Evolutionary conservation across 2,888 invertebrate species (phyloP), one percentile per base, ranked within the genome.

Genomic region (Belgica antarctica): DNA sequence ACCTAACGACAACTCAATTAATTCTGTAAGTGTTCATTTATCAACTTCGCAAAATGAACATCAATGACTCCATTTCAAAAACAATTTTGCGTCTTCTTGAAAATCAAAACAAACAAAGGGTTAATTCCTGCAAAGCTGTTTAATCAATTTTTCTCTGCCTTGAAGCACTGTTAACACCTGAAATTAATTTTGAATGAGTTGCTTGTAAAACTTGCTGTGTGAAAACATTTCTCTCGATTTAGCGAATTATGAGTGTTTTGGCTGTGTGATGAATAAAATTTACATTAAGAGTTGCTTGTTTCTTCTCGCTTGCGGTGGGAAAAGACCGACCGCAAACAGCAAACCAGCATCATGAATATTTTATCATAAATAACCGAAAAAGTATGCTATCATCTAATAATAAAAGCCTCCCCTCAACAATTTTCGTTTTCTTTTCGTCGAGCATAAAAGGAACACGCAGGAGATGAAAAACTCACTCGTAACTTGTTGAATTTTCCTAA

Each of bases 401-500:
- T 63, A 62, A 62, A 36, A 62, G 62, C 66, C 47, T 28, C 47
- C 57, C 19, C 27, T 52, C 52, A 19, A 27, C 47, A 66, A 7
- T 62, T 46, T 24, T 66, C 47, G 8, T 17, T 17, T 7, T 19
- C 24, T 63, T n/a, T n/a, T 46, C 4, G 1, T 7, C 22, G 10
- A 27, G 34, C 12, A n/a, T n/a, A n/a, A 19, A 62, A 57, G 12
- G 7, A 66, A 68, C 68, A 68, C 68, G 68, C 68, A 68, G 52
- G 57, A 46, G 22, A 68, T 1, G 31, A 52, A 41, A 25, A 63
- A 65, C 17, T 65, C 27, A 22, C 8, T 59, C 27, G 59, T 68
- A 68, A 68, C 68, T 57, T 68, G 68, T 68, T 68, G 68, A 68
- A 57, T 68, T 68, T 68, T 65, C 17, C 34, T 27, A 24, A 65